phyloP scores from a whole-genome alignment of 2,113 vertebrate species.

The Lepus europaeus region DNA sequence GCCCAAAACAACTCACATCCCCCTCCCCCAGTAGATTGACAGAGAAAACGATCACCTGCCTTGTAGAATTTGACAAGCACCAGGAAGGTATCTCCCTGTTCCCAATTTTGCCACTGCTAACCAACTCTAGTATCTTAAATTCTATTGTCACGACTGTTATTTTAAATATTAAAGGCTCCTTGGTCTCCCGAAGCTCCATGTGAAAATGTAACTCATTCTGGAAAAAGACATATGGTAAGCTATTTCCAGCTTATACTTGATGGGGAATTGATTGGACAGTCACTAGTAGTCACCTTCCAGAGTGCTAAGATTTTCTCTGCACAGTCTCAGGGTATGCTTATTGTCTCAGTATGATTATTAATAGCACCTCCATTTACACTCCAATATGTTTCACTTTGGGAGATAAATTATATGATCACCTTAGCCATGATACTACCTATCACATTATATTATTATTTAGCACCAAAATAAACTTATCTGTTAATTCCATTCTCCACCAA shows the following conservation, averaged over 20 bases:
- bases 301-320: neutral
- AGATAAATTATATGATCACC: slow-evolving; percentile 6
- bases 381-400: neutral
- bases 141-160: neutral
- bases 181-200: neutral
- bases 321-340: neutral
- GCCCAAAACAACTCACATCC: neutral
- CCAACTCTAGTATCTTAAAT: neutral
- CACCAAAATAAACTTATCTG: no score
- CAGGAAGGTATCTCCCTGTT: neutral
- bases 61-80: slow-evolving; percentile 40
- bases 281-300: neutral
- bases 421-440: neutral
- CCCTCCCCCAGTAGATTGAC: neutral
- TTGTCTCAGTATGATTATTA: slow-evolving; percentile 46
- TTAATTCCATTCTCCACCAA: no score
- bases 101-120: neutral
- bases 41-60: slow-evolving; percentile 1
- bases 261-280: slow-evolving; percentile 14
- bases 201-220: neutral
- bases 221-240: slow-evolving; percentile 6
- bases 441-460: neutral
- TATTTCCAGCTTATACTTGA: neutral
- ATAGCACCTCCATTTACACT: neutral
- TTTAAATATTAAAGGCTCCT: neutral